Base-by-base conservation (phyloP, 2,113 vertebrate genomes). In the Gadus chalcogrammus region DNA sequence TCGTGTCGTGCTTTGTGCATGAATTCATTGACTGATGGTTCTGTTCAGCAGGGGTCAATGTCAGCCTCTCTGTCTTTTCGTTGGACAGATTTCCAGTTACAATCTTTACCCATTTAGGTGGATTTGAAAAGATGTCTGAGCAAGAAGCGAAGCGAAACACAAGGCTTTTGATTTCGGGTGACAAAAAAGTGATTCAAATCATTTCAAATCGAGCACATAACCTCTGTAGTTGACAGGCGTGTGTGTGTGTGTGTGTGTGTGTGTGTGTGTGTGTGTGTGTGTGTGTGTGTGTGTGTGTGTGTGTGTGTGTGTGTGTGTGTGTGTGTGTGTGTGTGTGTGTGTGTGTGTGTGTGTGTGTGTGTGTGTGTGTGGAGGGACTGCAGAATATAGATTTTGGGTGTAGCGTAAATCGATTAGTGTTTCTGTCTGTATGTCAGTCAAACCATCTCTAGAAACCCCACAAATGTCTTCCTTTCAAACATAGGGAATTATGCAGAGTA, bases 161-260 rank as follows among this genome's bases (percentile, higher is more conserved):
- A 63, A 70, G 53, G 20, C 70, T 28, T 27, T 56, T 55, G 56
- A 78, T 88, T 88, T 87, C 67, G 71, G 67, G 82, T 68, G 66
- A 71, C 70, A 69, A 31, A 65, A 63, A 64, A 55, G 59, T 42
- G 59, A 71, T 75, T 72, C 68, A 67, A 72, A 67, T 68, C 67
- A 75, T 79, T 79, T 73, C 12, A 2, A 68, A 59, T 78, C 77
- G 71, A 70, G 64, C 61, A 58, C 69, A 81, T 82, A 84, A 83
- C 82, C 71, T 2, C 67, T 64, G 70, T 69, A 53, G 64, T 65
- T 73, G 82, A 78, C 62, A 9, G 73, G 78, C 55, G 18, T 61
- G 69, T 82, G 80, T 84, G 88, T 86, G 83, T 83, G 90, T 86
- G 86, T 85, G 81, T 81, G 75, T 91, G 86, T 72, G 71, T 68